A percentile compares a stretch with the other conserved stretches of the same genome.
These are phyloP conservation scores for Felis chaus DNA, from an alignment of 2,113 vertebrate genomes.

Conservation along the genomic window DNA sequence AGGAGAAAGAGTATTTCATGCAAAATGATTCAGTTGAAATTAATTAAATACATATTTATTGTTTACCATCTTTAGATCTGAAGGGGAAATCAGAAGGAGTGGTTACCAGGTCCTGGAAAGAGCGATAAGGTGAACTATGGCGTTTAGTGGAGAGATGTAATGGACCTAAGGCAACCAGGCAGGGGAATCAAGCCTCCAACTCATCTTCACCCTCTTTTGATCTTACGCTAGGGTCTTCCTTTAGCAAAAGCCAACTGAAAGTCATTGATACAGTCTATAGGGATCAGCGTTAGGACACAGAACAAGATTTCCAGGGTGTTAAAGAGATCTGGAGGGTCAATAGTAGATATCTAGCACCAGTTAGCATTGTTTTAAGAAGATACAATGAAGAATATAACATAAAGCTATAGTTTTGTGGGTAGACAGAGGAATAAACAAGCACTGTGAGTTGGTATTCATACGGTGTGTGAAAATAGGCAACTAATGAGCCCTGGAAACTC, in stretches of 20 bases:
- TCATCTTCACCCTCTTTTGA: neutral
- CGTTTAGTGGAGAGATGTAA: neutral
- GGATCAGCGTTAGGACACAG: neutral
- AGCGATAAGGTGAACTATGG: neutral
- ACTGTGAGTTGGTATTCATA: neutral
- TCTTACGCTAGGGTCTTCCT: neutral
- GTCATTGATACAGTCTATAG: neutral
- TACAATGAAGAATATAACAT: neutral
- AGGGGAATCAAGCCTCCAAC: neutral
- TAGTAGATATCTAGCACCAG: neutral
- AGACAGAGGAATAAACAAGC: neutral
- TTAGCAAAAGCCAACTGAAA: neutral
- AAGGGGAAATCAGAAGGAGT: neutral
- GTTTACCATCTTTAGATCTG: neutral
- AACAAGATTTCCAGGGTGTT: neutral
- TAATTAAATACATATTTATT: conserved; percentile 7
- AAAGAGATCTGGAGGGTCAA: neutral
- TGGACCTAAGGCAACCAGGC: neutral
- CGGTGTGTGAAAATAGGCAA: neutral
- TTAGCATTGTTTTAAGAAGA: neutral
- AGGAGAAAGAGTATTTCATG: neutral
- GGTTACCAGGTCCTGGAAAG: neutral
- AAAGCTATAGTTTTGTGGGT: neutral
- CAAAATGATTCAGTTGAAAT: neutral
- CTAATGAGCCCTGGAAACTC: neutral